These are phyloP conservation scores for Paracanthobrama guichenoti DNA, from an alignment of 2,113 vertebrate genomes.

Conservation along the genomic window DNA sequence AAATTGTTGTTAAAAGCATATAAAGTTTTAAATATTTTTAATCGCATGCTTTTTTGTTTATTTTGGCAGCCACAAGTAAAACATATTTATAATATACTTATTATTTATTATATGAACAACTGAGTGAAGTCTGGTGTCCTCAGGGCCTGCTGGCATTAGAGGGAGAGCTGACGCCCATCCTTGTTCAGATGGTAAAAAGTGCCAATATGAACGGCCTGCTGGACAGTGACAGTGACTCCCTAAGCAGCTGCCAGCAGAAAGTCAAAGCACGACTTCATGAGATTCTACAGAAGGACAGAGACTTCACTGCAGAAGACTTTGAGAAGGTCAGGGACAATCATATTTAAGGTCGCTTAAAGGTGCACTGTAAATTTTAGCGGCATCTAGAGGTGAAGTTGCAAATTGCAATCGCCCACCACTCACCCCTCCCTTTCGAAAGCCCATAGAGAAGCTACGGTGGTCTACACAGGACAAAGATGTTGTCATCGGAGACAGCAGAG, in stretches of 20 bases:
- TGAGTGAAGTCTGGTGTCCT: neutral
- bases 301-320: slow-evolving; percentile 83
- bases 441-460: too few relatives aligned
- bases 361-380: too few relatives aligned
- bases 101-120: neutral
- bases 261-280: slow-evolving; percentile 88
- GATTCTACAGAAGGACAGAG: slow-evolving; percentile 86
- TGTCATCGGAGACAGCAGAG: too few relatives aligned
- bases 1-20: neutral
- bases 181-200: slow-evolving; percentile 92
- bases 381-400: too few relatives aligned
- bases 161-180: slow-evolving; percentile 88
- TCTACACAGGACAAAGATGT: too few relatives aligned
- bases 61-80: neutral
- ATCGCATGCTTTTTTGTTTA: neutral
- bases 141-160: slow-evolving; percentile 87
- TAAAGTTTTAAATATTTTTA: neutral
- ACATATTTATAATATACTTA: neutral
- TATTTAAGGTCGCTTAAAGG: neutral
- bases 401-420: too few relatives aligned
- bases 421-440: too few relatives aligned
- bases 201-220: slow-evolving; percentile 91
- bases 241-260: slow-evolving; percentile 87
- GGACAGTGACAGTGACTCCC: slow-evolving; percentile 87
- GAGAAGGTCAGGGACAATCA: slow-evolving; percentile 77